Evolutionary conservation across 30 jellyfish, hydroid and myxozoan species (phyloP).

Genomic region (Turritopsis dohrnii): DNA sequence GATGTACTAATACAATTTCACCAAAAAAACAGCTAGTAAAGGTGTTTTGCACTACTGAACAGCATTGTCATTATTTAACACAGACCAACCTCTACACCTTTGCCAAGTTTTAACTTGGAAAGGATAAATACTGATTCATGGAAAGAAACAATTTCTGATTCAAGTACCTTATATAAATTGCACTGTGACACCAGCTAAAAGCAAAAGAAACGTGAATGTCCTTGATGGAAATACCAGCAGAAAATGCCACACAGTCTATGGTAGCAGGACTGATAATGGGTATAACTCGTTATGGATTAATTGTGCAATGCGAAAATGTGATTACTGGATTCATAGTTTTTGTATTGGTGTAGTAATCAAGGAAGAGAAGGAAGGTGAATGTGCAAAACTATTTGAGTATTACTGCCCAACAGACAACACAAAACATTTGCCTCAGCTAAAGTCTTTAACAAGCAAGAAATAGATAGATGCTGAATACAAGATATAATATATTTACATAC

Average conservation of each 20-base stretch:
- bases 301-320: background rate
- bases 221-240: constrained; percentile 1
- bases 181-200: background rate
- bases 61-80: too few relatives aligned
- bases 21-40: too few relatives aligned
- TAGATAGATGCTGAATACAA: too few relatives aligned
- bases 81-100: too few relatives aligned
- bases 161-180: too few relatives aligned
- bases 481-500: background rate
- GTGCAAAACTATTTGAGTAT: background rate
- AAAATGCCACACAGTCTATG: background rate
- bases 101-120: too few relatives aligned
- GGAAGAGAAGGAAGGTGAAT: background rate
- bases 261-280: constrained; percentile 5
- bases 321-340: background rate
- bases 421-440: background rate
- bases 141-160: too few relatives aligned
- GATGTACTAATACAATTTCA: background rate
- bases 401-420: background rate
- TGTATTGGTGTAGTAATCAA: background rate
- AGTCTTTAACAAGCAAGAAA: too few relatives aligned
- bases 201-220: background rate
- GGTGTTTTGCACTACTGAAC: too few relatives aligned
- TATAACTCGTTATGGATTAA: background rate
- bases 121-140: too few relatives aligned